Conservation (phyloP, 2,797 vertebrate species). For the Crax fasciolata region DNA sequence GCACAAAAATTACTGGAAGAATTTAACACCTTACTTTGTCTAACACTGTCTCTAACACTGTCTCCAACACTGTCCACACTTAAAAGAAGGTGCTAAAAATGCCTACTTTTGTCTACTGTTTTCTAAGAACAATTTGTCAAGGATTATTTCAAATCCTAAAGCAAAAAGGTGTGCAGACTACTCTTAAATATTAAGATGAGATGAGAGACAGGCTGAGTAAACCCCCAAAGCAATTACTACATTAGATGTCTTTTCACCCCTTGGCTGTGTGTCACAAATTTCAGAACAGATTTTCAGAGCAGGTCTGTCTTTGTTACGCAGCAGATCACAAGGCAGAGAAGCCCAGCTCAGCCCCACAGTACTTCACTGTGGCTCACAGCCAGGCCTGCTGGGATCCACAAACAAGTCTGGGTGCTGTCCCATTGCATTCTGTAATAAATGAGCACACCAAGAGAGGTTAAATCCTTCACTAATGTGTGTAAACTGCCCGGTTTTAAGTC, state of each 20-base stretch:
- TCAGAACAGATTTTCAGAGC: not conserved
- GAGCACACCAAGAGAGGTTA: not conserved
- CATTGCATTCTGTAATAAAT: rapidly evolving
- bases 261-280: not conserved
- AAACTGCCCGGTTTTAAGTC: not conserved
- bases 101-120: not conserved
- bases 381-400: not conserved
- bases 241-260: not conserved
- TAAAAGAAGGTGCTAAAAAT: not conserved
- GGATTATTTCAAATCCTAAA: not conserved
- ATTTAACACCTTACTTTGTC: not conserved
- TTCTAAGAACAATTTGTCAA: not conserved
- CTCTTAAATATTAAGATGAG: not conserved
- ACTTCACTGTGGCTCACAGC: not conserved
- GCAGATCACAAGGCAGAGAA: not conserved
- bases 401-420: not conserved
- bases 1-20: not conserved
- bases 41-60: not conserved
- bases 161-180: not conserved
- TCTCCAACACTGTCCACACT: not conserved
- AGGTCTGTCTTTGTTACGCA: not conserved
- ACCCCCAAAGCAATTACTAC: not conserved
- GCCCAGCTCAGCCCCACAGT: not conserved
- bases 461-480: not conserved
- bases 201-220: not conserved